Evolutionary conservation across 2,888 invertebrate species (phyloP), one percentile per base, ranked within the genome.

Genomic region (Dyspetes luteomarginatus): DNA sequence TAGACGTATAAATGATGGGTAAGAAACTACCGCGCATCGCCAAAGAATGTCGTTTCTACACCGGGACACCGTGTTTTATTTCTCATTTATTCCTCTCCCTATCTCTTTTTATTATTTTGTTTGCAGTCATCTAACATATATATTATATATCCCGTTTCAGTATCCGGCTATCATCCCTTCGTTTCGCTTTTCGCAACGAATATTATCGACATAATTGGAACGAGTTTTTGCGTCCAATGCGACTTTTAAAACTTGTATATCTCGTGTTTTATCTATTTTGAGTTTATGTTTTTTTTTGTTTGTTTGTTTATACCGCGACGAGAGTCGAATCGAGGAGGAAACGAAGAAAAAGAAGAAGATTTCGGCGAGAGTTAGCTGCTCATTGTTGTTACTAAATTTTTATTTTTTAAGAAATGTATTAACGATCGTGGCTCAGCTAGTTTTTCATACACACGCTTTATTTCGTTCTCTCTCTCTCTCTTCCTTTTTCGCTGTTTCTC

Each of bases 1-100:
- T 91, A 91, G 81, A 89, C 90, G 89, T 90, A 91, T 90, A 91
- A 91, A 91, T 91, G 91, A 91, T 91, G 91, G 91, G 90, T 90
- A 91, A 91, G 91, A 91, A 91, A 91, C 91, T 90, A 91, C 89
- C 91, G 90, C 91, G 89, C 90, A 89, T 90, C 87, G 85, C 88
- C 87, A 88, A 88, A 86, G 86, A 87, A 88, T 85, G 85, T 87
- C 86, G 86, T 85, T 88, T 88, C 88, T 88, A 87, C 86, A 88
- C 88, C 88, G 89, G 89, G 87, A 85, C 86, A 86, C 86, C 84
- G 83, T 85, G 83, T 74, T 62, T 50, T 78, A 62, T 55, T 76
- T 73, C 30, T 50, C 58, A 68, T 36, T 62, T 45, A 50, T 71
- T 79, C 69, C 77, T 82, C 72, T 80, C 74, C 45, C 58, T 81